Evolutionary conservation across 2,888 invertebrate genomes (phyloP), one percentile per base, ranked within the genome.

Genomic region (Endotricha flammealis): DNA sequence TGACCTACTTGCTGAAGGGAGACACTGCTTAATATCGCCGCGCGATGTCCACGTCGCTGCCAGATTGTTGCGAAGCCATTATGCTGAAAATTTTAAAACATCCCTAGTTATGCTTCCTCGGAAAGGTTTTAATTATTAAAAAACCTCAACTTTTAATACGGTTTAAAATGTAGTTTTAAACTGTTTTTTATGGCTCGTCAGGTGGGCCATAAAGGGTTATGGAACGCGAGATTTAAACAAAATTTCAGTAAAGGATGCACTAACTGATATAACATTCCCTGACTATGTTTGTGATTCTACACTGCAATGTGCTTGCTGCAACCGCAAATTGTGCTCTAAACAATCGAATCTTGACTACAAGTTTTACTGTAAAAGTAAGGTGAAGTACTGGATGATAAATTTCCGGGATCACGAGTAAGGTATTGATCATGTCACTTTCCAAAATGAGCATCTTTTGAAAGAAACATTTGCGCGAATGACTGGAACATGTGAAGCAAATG

Each of bases 31-130:
- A 4, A 3, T 16, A 16, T 16, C 8, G 2, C 20, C 20, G 20
- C n/a, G n/a, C n/a, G n/a, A n/a, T n/a, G 36, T 31, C 25, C 46
- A 36, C 42, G 35, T 20, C 44, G 16, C 12, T 41, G 32, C 37
- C 49, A 42, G 48, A 47, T 50, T 50, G 50, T 44, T 36, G 47
- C 32, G 29, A 24, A 24, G 44, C 47, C 36, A 42, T 51, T 50
- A 44, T 20, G 48, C 38, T 48, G 45, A 35, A 51, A 43, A 48
- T 43, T 50, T 53, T 44, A 44, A 50, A 50, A 42, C 40, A 41
- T 31, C 45, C 42, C 41, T 29, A 32, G 14, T 44, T 47, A 46
- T 41, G 31, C 38, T 31, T 32, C 34, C 27, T 22, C 11, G 28
- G 35, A 34, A 29, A 42, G 27, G 44, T 43, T 49, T 52, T 54